Conservation (phyloP, 2,888 invertebrate genomes). For the Petrolisthes cinctipes region DNA sequence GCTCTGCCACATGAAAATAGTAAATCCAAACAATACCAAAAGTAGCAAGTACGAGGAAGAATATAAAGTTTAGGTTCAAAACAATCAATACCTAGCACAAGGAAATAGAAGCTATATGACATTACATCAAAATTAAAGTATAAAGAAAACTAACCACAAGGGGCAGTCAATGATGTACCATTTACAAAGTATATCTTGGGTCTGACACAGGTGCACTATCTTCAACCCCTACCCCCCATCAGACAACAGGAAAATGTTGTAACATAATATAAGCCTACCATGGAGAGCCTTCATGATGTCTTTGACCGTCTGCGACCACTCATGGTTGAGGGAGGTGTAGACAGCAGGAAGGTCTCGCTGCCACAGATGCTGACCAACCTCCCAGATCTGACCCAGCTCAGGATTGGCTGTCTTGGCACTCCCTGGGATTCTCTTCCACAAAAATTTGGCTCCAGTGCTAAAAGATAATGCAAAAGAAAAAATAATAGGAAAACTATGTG, state of each 20-base stretch:
- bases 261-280: constrained; percentile 74
- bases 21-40: no score
- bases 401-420: constrained; percentile 79
- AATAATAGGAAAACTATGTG: no score
- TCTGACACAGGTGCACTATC: no score
- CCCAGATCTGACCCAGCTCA: constrained; percentile 84
- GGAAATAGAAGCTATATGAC: no score
- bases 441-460: constrained; percentile 89
- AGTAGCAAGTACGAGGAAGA: no score
- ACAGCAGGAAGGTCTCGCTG: constrained; percentile 85
- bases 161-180: no score
- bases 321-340: constrained; percentile 80
- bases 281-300: constrained; percentile 84
- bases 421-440: constrained; percentile 92
- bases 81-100: no score
- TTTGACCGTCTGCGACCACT: constrained; percentile 85
- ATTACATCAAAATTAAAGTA: no score
- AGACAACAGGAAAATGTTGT: no score
- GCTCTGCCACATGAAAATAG: constrained; percentile 74
- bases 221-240: no score
- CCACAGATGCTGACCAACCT: constrained; percentile 87
- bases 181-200: neutral
- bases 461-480: constrained; percentile 63
- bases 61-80: no score
- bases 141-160: no score